Base-by-base conservation (phyloP, 2,888 invertebrate species). In the Craniophora ligustri region DNA sequence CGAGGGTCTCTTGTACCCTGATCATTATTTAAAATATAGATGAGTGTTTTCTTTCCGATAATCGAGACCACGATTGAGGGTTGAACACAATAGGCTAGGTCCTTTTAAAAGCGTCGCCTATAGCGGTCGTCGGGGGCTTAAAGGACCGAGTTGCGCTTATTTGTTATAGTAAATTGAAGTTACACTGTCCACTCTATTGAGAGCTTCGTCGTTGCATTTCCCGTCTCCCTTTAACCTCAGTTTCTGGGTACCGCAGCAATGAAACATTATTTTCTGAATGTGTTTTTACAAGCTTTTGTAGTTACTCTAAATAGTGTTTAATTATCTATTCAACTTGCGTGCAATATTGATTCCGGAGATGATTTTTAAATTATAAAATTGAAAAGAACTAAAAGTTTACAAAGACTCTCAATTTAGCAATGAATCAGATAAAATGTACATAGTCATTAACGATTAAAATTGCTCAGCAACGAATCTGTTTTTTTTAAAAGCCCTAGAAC, bases 11-110 rank as follows among this genome's bases (percentile, higher is more conserved):
- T 75, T 77, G 78, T 79, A 71, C 84, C 86, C 78, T 88, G 92
- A 92, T 92, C 92, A 91, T 93, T 92, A 91, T 93, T 93, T 92
- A 92, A 92, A 93, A 92, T 91, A 93, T 92, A 91, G 91, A 93
- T 92, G 92, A 87, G 91, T 92, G 92, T 92, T 93, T 93, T 93
- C 92, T 92, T 92, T 91, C 80, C 92, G 89, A 93, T 92, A 92
- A 93, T 92, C 92, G 91, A 89, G 91, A 86, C 86, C 83, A 75
- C 86, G 87, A 91, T 91, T 87, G 91, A 88, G 92, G 92, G 92
- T 86, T 71, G 82, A 72, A 78, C 80, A 92, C 92, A 92, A 92
- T 91, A 70, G 87, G 75, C 54, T 57, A 74, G 79, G 79, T 75
- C 81, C 83, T 85, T 88, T 87, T 87, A 84, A 88, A 84, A 86